Base-by-base conservation (phyloP, 2,113 vertebrate genomes). In the Pao palembangensis region DNA sequence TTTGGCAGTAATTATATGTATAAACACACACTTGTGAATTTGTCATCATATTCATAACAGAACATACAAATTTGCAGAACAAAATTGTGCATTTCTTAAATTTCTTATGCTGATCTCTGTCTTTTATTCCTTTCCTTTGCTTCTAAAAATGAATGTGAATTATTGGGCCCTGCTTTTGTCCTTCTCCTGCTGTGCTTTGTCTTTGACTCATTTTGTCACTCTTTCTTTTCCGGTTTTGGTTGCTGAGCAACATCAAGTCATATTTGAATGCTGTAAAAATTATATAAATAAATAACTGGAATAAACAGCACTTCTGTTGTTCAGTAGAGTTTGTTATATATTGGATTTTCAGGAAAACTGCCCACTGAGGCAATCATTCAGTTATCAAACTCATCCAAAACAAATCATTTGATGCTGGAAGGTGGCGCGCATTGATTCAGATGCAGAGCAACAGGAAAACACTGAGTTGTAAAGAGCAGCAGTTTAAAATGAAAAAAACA, bases 241-340 rank as follows among this genome's bases (percentile, higher is more conserved):
- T 85, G 84, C 86, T 85, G 75, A 52, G 82, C 77, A 86, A 85
- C 82, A 85, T 83, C 59, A 78, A 67, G 53, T 59, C 53, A 47
- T 47, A 44, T 77, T 71, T 81, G 66, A 46, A 53, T 54, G 52
- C 34, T 66, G 43, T 58, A 28, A 19, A n/a, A 18, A 7, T 7
- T 3, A 47, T 13, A 13, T 49, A 67, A 49, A 64, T 21, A 57
- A 75, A 66, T 66, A 38, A 48, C 17, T 46, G 55, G 14, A 56
- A 66, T 60, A 76, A 76, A 72, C 41, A 55, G 49, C 53, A 68
- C 60, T 43, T 67, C 75, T n/a, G 55, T 13, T 69, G n/a, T 44
- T 38, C 34, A 28, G 25, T 28, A 11, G 28, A 31, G 34, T 38
- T 38, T 8, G 11, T 38, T 38, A 38, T 38, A 38, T 11, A 38